Base-by-base conservation (phyloP, 2,888 invertebrate genomes). In the Ceraclea dissimilis region DNA sequence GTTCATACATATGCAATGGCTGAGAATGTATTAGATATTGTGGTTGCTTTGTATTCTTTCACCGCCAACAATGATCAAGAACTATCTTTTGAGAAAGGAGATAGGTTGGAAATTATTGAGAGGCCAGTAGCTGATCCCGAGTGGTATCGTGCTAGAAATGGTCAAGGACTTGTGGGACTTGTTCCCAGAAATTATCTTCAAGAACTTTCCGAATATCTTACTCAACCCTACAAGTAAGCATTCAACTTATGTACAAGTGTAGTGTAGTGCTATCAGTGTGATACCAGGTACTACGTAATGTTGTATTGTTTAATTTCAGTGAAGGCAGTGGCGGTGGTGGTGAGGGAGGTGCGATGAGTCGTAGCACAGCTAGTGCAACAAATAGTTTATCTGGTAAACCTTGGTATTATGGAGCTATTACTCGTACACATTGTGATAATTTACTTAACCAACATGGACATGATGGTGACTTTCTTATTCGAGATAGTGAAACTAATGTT, bases 401-500 rank as follows among this genome's bases (percentile, higher is more conserved):
- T 48, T 99, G 98, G 99, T 99, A 98, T 77, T 98, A 90, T 76
- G 99, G 99, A 59, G 87, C 87, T 71, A 91, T 99, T 69, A 90
- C 96, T 49, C 85, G 99, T 67, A 90, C 90, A 66, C 94, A 97
- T 75, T 97, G 97, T 80, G 98, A 99, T 78, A 86, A 88, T 66
- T 81, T 98, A 71, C 84, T 99, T 70, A 93, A 93, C 78, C 90
- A 92, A 71, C 90, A 91, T 72, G 99, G 95, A 17, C 90, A 91
- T 69, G 94, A 98, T 75, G 99, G 99, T 11, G 98, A 99, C 78
- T 99, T 95, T 80, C 86, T 99, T 69, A 95, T 99, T 68, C 80
- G 99, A 66, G 98, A 98, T 78, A 96, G 95, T 71, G 99, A 99
- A 82, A 97, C 98, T 67, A 98, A 97, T 78, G 98, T 97, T 74